Evolutionary conservation across 2,797 vertebrate species (phyloP), one percentile per base, ranked within the genome.

Genomic region (Megaceryle alcyon): DNA sequence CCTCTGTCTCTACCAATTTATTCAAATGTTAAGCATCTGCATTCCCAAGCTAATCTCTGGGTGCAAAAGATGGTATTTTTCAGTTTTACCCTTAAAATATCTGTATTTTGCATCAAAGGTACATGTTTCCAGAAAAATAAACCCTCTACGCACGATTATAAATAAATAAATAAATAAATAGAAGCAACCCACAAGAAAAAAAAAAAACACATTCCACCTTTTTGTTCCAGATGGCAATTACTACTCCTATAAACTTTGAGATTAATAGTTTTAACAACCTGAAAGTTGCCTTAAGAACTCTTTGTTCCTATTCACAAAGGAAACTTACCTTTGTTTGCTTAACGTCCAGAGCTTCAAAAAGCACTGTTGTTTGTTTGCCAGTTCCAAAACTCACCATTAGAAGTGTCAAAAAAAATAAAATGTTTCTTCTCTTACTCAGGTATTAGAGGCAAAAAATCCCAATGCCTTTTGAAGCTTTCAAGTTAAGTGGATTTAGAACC

Each of bases 321-420:
- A 79, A 88, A 86, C n/a, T 59, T 96, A 91, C 60, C 64, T 92
- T 73, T 79, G 35, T 56, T 91, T 88, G 29, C 79, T 88, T 76
- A 82, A 91, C 19, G 10, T 28, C 73, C 2, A 1, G 35, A 85
- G 48, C 31, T 84, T 88, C 63, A 95, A 83, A 94, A 90, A 94
- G 35, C 26, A 78, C 25, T 73, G 28, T 3, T 71, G 23, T 44
- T 82, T 77, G 33, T 86, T 90, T 91, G 41, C 54, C 48, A 73
- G 37, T 88, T 86, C n/a, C 35, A 90, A 92, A 93, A 92, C 29
- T 76, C 59, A 86, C 25, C 69, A 31, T 23, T n/a, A 70, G 43
- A 66, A 63, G 6, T 7, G 10, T 1, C 2, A 37, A 31, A 86
- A 70, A 9, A 0, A 13, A 51, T 8, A 14, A 1, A 21, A 4